These are phyloP conservation scores for Heliconius charithonia DNA, from an alignment of 2,888 invertebrate genomes.

Conservation along the genomic window DNA sequence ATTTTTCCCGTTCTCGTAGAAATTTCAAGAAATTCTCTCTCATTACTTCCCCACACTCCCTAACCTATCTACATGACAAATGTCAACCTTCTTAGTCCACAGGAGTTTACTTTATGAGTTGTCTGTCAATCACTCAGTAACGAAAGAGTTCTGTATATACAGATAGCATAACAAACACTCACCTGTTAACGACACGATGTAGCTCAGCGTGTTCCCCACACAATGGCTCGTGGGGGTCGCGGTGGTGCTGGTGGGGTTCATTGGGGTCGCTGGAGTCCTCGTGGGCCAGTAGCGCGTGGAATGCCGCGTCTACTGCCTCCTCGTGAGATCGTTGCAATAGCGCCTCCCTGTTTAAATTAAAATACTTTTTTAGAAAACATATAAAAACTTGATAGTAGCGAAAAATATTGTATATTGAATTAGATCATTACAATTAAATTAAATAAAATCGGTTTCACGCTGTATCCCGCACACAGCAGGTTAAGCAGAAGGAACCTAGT, in stretches of 20 bases:
- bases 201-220: slow-evolving; percentile 65
- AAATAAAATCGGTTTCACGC: too few relatives aligned
- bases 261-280: slow-evolving; percentile 58
- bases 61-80: too few relatives aligned
- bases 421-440: background rate
- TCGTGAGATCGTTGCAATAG: slow-evolving; percentile 77
- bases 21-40: too few relatives aligned
- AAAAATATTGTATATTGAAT: background rate
- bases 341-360: slow-evolving; percentile 63
- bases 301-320: slow-evolving; percentile 70
- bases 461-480: too few relatives aligned
- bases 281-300: slow-evolving; percentile 67
- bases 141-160: background rate
- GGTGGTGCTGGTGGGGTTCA: background rate
- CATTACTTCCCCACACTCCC: too few relatives aligned
- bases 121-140: too few relatives aligned
- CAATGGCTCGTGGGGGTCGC: slow-evolving; percentile 44
- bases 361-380: too few relatives aligned
- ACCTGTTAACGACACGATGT: slow-evolving; percentile 86
- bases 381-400: too few relatives aligned
- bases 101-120: too few relatives aligned
- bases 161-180: slow-evolving; percentile 45
- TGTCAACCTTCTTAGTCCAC: too few relatives aligned
- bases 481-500: too few relatives aligned
- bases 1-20: too few relatives aligned